Base-by-base conservation (phyloP, 1,140 invertebrate genomes). In the Eulimnadia texana region DNA sequence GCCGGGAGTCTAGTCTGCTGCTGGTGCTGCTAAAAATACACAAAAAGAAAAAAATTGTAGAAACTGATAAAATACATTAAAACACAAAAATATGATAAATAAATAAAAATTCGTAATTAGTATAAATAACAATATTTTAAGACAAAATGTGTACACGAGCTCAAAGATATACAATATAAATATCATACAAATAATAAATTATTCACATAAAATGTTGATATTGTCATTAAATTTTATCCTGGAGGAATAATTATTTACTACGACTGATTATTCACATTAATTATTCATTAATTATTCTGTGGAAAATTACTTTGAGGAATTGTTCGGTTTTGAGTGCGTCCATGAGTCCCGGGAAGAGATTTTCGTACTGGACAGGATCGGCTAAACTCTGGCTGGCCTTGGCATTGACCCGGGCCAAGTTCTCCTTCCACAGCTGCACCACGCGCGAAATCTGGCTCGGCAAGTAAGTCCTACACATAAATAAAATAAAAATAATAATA, bases 291-390 rank as follows among this genome's bases (percentile, higher is more conserved):
- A n/a, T 53, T 19, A 28, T 6, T 23, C 64, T 69, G 33, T 74
- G 75, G 42, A 75, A 74, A 63, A 81, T 76, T 23, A 75, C 71
- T 52, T 74, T 71, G 47, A 86, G 67, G 68, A 78, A 86, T 63
- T 83, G 76, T 72, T 94, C 89, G 0, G 85, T 81, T 68, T 83
- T 84, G 1, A 93, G 69, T 0, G 85, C 78, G 64, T 93, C 84
- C 50, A 74, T 74, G 58, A 87, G 83, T 2, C 88, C 90, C 1
- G 93, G 92, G 72, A 99, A 99, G 33, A 99, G 77, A 77, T 99
- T 99, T 70, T 94, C 90, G 72, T 98, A 98, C 66, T 96, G 85
- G 50, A 84, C 80, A 0, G 95, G 96, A 79, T 98, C 92, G 6
- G 96, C 96, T 50, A 99, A 74, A 55, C 90, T 90, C 69, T 94